phyloP scores from a whole-genome alignment of 2,888 invertebrate species.

The Dynastes grantii region DNA sequence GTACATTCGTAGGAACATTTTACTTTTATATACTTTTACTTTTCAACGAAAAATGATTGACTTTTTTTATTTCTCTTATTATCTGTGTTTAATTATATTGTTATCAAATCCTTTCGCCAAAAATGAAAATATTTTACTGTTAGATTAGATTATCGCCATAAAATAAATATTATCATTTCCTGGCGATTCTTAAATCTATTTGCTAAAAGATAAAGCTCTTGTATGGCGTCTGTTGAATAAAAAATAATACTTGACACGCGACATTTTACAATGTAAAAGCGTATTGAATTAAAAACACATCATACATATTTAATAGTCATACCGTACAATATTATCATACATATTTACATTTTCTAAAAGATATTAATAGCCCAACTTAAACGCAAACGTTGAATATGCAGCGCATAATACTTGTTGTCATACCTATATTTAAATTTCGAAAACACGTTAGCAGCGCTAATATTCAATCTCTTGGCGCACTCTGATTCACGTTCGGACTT shows the following conservation, averaged over 20 bases:
- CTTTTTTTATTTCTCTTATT: too few relatives aligned
- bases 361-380: background rate
- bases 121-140: background rate
- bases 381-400: background rate
- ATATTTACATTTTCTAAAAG: conserved; percentile 11
- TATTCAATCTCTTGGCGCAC: conserved; percentile 27
- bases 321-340: background rate
- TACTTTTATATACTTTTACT: too few relatives aligned
- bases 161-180: conserved; percentile 11
- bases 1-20: too few relatives aligned
- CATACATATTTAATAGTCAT: conserved; percentile 13
- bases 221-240: background rate
- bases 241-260: background rate
- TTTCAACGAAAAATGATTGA: too few relatives aligned
- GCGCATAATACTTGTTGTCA: conserved; percentile 35
- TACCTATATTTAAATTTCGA: conserved; percentile 44
- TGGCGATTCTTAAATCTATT: background rate
- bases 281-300: conserved; percentile 12
- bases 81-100: too few relatives aligned
- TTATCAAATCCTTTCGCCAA: too few relatives aligned
- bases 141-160: background rate
- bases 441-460: conserved; percentile 23
- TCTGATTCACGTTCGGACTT: conserved; percentile 34
- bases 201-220: background rate
- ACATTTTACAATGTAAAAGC: background rate